Conservation (phyloP, 2,113 vertebrate genomes). For the Elanoides forficatus region DNA sequence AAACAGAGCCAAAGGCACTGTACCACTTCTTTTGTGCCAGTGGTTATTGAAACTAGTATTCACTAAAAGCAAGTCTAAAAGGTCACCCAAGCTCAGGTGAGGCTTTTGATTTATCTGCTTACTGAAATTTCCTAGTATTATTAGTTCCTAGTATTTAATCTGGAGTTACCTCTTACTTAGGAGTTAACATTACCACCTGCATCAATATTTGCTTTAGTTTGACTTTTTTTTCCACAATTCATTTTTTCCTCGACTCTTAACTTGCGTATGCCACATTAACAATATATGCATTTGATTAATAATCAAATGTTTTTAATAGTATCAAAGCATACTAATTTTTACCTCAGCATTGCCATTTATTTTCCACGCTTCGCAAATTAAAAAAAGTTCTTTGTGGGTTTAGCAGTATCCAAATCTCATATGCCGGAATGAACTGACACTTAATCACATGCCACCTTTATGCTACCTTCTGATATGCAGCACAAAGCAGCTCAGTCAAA, state of each 20-base stretch:
- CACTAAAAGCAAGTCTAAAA: neutral
- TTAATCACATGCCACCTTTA: neutral
- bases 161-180: neutral
- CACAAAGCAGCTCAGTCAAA: neutral
- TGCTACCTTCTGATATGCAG: neutral
- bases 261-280: neutral
- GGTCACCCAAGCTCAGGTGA: neutral
- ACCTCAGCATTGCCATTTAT: neutral
- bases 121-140: neutral
- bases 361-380: neutral
- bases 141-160: neutral
- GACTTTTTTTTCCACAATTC: neutral
- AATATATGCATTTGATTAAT: neutral
- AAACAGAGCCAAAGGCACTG: neutral
- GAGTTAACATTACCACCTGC: neutral
- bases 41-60: neutral
- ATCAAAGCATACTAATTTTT: neutral
- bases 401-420: neutral
- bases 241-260: neutral
- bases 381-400: neutral
- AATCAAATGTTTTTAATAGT: neutral
- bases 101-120: neutral
- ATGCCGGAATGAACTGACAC: neutral
- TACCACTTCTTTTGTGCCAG: neutral
- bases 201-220: neutral